Base-by-base conservation (phyloP, 2,888 invertebrate species). In the Amiota mariae region DNA sequence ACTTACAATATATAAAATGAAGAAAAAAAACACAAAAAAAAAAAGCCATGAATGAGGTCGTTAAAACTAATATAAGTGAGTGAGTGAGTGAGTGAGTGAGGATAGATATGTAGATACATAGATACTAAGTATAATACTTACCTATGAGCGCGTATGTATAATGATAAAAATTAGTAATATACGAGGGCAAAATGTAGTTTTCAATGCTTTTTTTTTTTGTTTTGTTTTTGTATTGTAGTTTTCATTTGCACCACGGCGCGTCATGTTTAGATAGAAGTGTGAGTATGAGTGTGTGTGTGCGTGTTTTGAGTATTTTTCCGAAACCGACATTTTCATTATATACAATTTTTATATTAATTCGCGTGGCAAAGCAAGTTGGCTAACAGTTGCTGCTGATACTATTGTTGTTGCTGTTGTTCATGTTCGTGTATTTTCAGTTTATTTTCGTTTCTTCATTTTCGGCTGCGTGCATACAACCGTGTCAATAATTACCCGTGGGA, bases 401-500 rank as follows among this genome's bases (percentile, higher is more conserved):
- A 78, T 74, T 73, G 68, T 20, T 75, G 75, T 72, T 67, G 70
- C 57, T 73, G 76, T 57, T 74, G 73, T 66, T 75, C 75, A 73
- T 75, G 73, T 63, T 71, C 49, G 63, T 72, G 57, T 70, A 46
- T 72, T 66, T 47, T 56, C 18, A 10, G 54, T 15, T 54, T 54
- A 54, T 54, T 54, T 54, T 59, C 10, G 15, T 18, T 12, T 59
- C 20, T 8, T 86, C 78, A 77, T 87, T 86, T 84, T 82, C 82
- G 85, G 83, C 85, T 85, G 87, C 86, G 88, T 87, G 88, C 88
- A 87, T 85, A 85, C 84, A 87, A 86, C 86, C 84, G 86, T 87
- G 86, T 85, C 86, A 85, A 85, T 85, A 85, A 86, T 87, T 87
- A 87, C 88, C 87, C 87, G 88, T 87, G 87, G 88, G 87, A 87